Evolutionary conservation across 2,113 vertebrate species (phyloP).

Genomic region (Tapirus terrestris): DNA sequence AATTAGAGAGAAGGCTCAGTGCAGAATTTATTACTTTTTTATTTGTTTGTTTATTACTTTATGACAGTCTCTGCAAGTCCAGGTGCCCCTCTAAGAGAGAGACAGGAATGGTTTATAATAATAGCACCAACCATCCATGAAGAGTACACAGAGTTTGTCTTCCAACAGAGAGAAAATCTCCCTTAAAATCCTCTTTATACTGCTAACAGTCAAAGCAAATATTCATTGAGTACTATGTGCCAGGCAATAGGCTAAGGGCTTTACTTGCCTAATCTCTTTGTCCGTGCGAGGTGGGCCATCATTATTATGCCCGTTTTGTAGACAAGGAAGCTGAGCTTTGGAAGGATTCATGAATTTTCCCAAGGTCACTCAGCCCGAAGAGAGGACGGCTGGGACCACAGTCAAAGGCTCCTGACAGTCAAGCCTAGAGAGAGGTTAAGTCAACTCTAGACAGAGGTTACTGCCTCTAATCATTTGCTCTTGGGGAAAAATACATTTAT

Average conservation of each 20-base stretch:
- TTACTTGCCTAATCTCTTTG: not conserved
- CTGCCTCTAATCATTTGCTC: not conserved
- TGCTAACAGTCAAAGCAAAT: not conserved
- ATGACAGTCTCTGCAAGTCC: not conserved
- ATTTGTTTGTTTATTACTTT: not conserved
- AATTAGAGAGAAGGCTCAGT: conserved; percentile 19
- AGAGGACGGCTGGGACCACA: not conserved
- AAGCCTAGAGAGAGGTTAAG: not conserved
- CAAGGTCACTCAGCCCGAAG: not conserved
- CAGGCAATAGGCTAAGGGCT: not conserved
- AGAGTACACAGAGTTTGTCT: not conserved
- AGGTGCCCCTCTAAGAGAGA: not conserved
- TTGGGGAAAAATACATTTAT: not conserved
- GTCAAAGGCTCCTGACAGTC: not conserved
- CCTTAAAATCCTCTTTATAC: not conserved
- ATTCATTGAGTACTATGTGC: not conserved
- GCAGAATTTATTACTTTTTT: not conserved
- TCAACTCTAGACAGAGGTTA: not conserved
- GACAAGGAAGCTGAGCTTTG: not conserved
- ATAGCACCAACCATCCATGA: not conserved
- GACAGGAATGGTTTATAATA: not conserved
- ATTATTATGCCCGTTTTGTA: not conserved
- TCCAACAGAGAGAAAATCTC: conserved; percentile 25
- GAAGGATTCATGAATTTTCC: not conserved
- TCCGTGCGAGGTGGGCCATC: not conserved